Conservation (phyloP, 2,888 invertebrate species). For the Deilephila elpenor region DNA sequence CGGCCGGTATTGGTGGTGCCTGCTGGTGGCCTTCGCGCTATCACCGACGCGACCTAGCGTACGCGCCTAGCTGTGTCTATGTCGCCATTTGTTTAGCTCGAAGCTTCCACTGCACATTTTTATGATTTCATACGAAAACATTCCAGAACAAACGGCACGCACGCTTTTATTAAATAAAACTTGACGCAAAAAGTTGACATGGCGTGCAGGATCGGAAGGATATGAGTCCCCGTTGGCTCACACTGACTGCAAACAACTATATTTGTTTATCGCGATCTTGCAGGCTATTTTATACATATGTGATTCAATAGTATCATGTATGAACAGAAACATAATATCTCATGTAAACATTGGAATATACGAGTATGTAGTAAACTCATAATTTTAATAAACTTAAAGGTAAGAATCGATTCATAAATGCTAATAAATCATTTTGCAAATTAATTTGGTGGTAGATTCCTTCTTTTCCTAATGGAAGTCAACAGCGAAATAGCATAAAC, state of each 20-base stretch:
- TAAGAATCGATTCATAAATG: no score
- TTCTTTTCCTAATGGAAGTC: no score
- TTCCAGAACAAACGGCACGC: background rate
- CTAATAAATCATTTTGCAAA: no score
- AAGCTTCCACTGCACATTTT: background rate
- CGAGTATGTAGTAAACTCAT: no score
- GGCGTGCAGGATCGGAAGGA: background rate
- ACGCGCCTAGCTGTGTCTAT: constrained; percentile 21
- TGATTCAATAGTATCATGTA: background rate
- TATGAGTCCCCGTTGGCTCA: background rate
- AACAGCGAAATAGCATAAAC: no score
- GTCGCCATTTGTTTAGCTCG: background rate
- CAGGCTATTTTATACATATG: background rate
- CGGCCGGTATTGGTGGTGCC: constrained; percentile 2
- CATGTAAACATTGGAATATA: no score
- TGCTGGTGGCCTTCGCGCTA: constrained; percentile 65
- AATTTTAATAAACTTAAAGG: no score
- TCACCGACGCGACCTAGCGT: constrained; percentile 43
- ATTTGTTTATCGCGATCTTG: background rate
- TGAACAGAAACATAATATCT: background rate
- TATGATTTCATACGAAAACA: constrained; percentile 19
- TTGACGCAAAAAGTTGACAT: background rate
- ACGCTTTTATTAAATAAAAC: background rate
- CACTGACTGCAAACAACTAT: background rate
- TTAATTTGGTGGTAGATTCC: no score